Evolutionary conservation across 2,888 invertebrate genomes (phyloP).

Genomic region (Limnephilus lunatus): DNA sequence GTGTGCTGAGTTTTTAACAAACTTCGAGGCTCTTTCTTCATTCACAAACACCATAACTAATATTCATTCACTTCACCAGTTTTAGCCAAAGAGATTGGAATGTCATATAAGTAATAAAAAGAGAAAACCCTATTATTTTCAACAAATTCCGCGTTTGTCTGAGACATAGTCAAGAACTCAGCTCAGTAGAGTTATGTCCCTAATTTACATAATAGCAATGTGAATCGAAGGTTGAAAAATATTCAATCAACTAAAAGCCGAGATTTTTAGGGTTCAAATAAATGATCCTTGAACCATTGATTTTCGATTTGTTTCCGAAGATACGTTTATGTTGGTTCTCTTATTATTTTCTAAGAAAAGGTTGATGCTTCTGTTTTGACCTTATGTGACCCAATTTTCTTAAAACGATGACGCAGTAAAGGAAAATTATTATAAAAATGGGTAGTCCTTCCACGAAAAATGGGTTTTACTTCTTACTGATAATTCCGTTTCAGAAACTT

Average conservation of each 20-base stretch:
- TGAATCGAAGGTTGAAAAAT: not conserved
- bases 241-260: conserved; percentile 2
- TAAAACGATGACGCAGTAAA: no score
- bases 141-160: not conserved
- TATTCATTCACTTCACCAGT: not conserved
- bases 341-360: not conserved
- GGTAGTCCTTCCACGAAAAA: not conserved
- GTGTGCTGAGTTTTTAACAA: not conserved
- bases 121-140: not conserved
- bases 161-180: not conserved
- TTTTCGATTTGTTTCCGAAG: not conserved
- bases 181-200: not conserved
- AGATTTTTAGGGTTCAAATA: not conserved
- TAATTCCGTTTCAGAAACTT: no score
- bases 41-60: not conserved
- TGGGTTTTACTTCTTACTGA: no score
- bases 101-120: not conserved
- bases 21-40: not conserved
- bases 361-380: not conserved
- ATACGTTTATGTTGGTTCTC: not conserved
- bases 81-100: not conserved
- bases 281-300: not conserved
- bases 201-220: not conserved
- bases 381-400: not conserved
- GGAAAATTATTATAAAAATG: not conserved